A percentile compares a stretch with the other conserved stretches of the same genome.
Conservation (phyloP, 2,888 invertebrate species). For the Plagodis dolabraria region DNA sequence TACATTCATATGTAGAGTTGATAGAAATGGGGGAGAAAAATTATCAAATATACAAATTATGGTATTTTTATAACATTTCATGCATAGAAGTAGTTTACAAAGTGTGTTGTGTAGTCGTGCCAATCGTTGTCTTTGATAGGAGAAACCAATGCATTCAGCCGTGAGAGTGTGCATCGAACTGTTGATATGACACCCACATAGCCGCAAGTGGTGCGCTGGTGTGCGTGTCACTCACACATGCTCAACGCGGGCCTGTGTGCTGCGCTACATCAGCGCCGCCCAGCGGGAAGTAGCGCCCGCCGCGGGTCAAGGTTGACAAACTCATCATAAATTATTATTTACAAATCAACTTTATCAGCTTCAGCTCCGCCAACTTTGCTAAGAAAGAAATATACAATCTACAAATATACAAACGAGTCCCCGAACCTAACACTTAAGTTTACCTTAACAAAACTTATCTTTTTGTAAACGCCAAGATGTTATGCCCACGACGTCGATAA, state of each 20-base stretch:
- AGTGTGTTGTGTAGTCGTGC: slow-evolving; percentile 48
- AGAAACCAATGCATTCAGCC: slow-evolving; percentile 56
- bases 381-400: slow-evolving; percentile 20
- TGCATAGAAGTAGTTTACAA: background rate
- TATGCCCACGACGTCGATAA: slow-evolving; percentile 70
- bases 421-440: slow-evolving; percentile 39
- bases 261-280: slow-evolving; percentile 64
- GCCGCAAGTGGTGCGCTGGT: slow-evolving; percentile 43
- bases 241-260: slow-evolving; percentile 48
- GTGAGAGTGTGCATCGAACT: slow-evolving; percentile 54
- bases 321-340: slow-evolving; percentile 74
- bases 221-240: slow-evolving; percentile 63
- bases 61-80: too few species aligned
- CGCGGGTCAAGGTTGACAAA: slow-evolving; percentile 79
- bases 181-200: slow-evolving; percentile 59
- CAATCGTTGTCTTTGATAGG: slow-evolving; percentile 60
- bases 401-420: slow-evolving; percentile 28
- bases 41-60: too few species aligned
- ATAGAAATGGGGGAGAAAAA: too few species aligned
- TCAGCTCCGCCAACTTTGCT: slow-evolving; percentile 35
- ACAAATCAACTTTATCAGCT: slow-evolving; percentile 64
- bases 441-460: slow-evolving; percentile 48
- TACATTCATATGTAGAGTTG: too few species aligned
- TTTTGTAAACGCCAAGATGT: slow-evolving; percentile 78
- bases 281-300: slow-evolving; percentile 60